Base-by-base conservation (phyloP, 2,888 invertebrate genomes). In the Spilosoma lubricipeda region DNA sequence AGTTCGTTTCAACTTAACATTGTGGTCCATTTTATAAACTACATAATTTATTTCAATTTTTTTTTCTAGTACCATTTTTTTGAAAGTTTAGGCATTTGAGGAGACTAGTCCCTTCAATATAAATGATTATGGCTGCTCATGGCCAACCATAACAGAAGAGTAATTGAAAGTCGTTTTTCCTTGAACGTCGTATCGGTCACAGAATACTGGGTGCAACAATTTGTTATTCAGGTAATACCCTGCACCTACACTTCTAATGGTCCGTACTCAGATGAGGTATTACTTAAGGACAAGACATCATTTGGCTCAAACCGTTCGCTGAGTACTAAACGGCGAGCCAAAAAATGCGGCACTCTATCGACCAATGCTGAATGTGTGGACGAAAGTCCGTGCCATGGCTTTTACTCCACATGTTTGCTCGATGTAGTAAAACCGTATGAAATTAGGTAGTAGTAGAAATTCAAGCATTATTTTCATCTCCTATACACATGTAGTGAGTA, bases 1-100 rank as follows among this genome's bases (percentile, higher is more conserved):
- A 75, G 66, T 33, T 66, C 71, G 48, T 67, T 63, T 45, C 68
- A 33, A 15, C 66, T 73, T 73, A 67, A 72, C 69, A 68, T 64
- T 33, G 52, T n/a, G 56, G 63, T 63, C 56, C 67, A 76, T 70
- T 74, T 72, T 68, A 67, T 73, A 27, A 73, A 71, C 72, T 63
- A 67, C 42, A 39, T 72, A 65, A 71, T 71, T 20, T 42, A 18
- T 70, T 67, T 56, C 23, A 33, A 70, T 70, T 56, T 67, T 27
- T 69, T 52, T 67, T 67, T 11, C 30, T 13, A 11, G 45, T 3
- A 27, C 7, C n/a, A 45, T 45, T 45, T 45, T 45, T 23, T 4
- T 45, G 3, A 48, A 48, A 20, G 1, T 48, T 20, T 20, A 48
- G 20, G 20, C 15, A 48, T 20, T 48, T 48, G 18, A 20, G 20